Conservation (phyloP, 2,113 vertebrate genomes). For the Elachura formosa region DNA sequence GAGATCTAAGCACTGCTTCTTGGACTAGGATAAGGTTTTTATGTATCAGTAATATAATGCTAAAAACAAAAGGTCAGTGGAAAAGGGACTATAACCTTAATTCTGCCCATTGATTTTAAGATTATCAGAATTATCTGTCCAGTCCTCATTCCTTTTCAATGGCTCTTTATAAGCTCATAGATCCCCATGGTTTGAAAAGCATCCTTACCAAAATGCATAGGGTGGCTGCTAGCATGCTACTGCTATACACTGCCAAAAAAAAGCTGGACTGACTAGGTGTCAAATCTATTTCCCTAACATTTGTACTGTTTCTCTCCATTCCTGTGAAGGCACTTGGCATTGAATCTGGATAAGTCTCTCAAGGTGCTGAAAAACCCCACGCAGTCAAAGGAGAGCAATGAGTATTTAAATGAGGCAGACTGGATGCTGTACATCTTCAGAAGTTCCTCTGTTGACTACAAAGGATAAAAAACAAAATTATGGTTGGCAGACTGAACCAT, state of each 20-base stretch:
- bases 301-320: background rate
- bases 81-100: background rate
- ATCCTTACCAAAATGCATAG: background rate
- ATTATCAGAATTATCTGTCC: background rate
- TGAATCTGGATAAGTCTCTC: background rate
- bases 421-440: background rate
- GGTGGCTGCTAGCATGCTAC: background rate
- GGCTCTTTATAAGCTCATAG: background rate
- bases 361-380: background rate
- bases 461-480: background rate
- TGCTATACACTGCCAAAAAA: background rate
- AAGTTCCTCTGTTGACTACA: background rate
- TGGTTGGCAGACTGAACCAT: background rate
- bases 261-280: background rate
- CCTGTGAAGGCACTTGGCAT: background rate
- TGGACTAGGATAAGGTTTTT: background rate
- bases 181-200: background rate
- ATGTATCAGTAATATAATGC: background rate
- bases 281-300: background rate
- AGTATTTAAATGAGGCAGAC: background rate
- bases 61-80: background rate
- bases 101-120: background rate
- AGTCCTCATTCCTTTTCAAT: background rate
- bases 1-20: background rate
- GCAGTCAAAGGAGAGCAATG: background rate